Conservation (phyloP, 2,113 vertebrate genomes). For the Brachyhypopomus gauderio region DNA sequence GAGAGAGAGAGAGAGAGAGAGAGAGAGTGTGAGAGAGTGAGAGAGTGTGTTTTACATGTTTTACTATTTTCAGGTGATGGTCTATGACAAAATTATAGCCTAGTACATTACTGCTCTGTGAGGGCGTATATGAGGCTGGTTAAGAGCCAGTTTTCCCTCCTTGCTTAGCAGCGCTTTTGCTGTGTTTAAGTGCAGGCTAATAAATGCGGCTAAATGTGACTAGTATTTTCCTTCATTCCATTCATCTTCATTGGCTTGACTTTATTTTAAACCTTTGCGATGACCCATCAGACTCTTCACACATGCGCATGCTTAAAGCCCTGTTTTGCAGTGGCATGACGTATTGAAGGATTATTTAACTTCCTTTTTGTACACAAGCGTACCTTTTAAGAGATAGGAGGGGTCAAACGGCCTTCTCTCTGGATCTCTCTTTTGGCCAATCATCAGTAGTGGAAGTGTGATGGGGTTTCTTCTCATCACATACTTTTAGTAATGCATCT, state of each 20-base stretch:
- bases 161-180: conserved; percentile 27
- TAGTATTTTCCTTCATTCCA: neutral
- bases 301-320: conserved; percentile 4
- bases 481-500: neutral
- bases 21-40: neutral
- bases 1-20: neutral
- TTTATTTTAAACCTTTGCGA: neutral
- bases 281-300: neutral
- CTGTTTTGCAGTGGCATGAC: neutral
- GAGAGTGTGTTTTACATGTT: neutral
- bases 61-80: neutral
- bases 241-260: neutral
- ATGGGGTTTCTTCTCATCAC: neutral
- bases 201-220: conserved; percentile 19
- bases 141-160: conserved; percentile 26
- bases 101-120: conserved; percentile 5
- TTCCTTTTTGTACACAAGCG: neutral
- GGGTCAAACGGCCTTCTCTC: neutral
- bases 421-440: neutral
- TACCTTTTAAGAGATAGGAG: neutral
- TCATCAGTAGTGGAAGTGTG: neutral
- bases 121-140: neutral
- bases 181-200: conserved; percentile 8
- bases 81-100: neutral
- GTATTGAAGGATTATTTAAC: neutral